phyloP scores from a whole-genome alignment of 2,888 invertebrate species.

The Globia sparganii region DNA sequence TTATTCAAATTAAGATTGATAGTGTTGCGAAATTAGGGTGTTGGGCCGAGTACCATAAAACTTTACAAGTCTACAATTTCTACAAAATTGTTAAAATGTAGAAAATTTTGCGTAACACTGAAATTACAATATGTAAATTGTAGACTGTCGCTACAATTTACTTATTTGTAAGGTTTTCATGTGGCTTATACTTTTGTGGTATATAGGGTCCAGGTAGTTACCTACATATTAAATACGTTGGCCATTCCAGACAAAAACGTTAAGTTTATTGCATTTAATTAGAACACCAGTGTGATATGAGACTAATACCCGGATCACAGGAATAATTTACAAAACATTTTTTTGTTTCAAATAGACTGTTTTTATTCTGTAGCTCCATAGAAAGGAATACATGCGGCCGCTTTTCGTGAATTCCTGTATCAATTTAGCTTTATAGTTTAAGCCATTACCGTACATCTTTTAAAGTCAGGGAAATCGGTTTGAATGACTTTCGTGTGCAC shows the following conservation, averaged over 20 bases:
- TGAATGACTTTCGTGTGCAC: not conserved
- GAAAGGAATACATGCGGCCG: not conserved
- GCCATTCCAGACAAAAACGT: not conserved
- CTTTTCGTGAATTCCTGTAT: not conserved
- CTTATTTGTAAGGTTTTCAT: too few species aligned
- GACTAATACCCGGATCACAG: not conserved
- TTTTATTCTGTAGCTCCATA: not conserved
- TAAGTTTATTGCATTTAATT: conserved; percentile 40
- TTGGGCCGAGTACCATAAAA: too few species aligned
- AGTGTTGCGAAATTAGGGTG: too few species aligned
- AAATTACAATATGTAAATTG: too few species aligned
- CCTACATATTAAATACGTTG: not conserved
- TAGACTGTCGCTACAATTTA: too few species aligned
- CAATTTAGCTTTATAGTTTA: not conserved
- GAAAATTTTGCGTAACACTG: too few species aligned
- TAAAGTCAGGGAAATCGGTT: not conserved
- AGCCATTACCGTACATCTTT: not conserved
- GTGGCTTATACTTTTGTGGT: too few species aligned
- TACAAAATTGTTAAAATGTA: too few species aligned
- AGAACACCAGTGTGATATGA: conserved; percentile 37
- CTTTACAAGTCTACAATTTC: too few species aligned
- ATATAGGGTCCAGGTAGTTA: not conserved
- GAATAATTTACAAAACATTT: not conserved
- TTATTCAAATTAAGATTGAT: too few species aligned
- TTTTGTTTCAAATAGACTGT: not conserved